Conservation (phyloP, 2,797 vertebrate species). For the Rallus crepitans region DNA sequence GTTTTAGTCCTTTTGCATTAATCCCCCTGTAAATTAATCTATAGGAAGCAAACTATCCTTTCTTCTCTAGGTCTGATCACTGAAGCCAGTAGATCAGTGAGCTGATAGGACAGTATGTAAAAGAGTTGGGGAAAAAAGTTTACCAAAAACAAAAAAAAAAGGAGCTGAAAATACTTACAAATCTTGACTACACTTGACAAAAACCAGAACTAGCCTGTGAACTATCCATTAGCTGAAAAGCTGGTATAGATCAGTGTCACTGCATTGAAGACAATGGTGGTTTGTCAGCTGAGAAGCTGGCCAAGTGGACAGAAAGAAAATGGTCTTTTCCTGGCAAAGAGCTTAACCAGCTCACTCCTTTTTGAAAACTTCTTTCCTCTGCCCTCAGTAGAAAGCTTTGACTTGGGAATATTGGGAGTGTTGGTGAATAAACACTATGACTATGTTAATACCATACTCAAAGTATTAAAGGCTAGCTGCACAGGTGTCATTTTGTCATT, state of each 20-base stretch:
- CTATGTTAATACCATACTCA: background rate
- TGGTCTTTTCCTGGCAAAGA: constrained; percentile 7
- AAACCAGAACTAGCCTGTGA: constrained; percentile 50
- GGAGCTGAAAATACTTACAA: constrained; percentile 30
- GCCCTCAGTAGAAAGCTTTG: background rate
- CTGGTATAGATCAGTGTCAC: constrained; percentile 62
- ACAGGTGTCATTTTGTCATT: background rate
- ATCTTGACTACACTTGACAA: constrained; percentile 53
- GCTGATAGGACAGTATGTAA: background rate
- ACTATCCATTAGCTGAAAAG: constrained; percentile 54
- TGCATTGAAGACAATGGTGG: constrained; percentile 54
- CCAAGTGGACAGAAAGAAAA: constrained; percentile 43
- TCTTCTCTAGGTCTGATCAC: background rate
- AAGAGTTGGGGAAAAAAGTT: background rate
- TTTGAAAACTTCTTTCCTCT: constrained; percentile 9
- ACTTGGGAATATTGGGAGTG: background rate
- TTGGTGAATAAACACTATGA: background rate
- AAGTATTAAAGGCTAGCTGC: background rate
- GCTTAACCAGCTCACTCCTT: background rate
- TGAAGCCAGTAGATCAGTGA: background rate
- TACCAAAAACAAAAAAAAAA: background rate
- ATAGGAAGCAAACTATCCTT: background rate
- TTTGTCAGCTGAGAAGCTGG: constrained; percentile 49
- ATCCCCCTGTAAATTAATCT: background rate
- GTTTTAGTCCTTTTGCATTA: background rate